Conservation (phyloP, 2,888 invertebrate genomes). For the Teleogryllus oceanicus region DNA sequence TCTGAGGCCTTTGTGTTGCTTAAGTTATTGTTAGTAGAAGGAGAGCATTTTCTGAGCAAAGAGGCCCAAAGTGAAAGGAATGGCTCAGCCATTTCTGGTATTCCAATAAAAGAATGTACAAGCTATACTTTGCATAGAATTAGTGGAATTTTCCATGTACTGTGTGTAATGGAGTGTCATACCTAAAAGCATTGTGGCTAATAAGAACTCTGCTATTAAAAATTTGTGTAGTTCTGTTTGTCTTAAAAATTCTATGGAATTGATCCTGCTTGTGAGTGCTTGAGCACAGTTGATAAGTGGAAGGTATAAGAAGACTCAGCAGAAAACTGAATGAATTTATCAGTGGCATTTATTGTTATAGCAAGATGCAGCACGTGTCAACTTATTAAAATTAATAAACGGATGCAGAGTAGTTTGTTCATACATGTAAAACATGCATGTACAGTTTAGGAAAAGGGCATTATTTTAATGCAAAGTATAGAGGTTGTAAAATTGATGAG, state of each 20-base stretch:
- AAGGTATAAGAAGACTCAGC: too few relatives aligned
- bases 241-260: too few relatives aligned
- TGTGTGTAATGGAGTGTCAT: conserved; percentile 39
- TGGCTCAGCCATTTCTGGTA: conserved; percentile 23
- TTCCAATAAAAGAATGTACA: conserved; percentile 53
- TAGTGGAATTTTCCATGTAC: conserved; percentile 79
- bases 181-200: conserved; percentile 18
- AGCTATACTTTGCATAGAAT: conserved; percentile 91
- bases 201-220: conserved; percentile 21
- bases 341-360: too few relatives aligned
- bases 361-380: background rate
- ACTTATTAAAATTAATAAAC: background rate
- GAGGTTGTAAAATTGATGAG: conserved; percentile 60
- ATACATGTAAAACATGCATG: background rate
- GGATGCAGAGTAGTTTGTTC: background rate
- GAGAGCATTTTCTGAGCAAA: conserved; percentile 38
- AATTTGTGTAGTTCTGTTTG: background rate
- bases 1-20: too few relatives aligned
- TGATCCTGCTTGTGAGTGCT: too few relatives aligned
- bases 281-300: too few relatives aligned
- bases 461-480: conserved; percentile 91
- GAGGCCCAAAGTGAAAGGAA: conserved; percentile 36
- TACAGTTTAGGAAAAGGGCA: conserved; percentile 73
- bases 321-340: too few relatives aligned
- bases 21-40: background rate